Evolutionary conservation across 2,113 vertebrate genomes (phyloP), one percentile per base, ranked within the genome.

Genomic region (Strix aluco): DNA sequence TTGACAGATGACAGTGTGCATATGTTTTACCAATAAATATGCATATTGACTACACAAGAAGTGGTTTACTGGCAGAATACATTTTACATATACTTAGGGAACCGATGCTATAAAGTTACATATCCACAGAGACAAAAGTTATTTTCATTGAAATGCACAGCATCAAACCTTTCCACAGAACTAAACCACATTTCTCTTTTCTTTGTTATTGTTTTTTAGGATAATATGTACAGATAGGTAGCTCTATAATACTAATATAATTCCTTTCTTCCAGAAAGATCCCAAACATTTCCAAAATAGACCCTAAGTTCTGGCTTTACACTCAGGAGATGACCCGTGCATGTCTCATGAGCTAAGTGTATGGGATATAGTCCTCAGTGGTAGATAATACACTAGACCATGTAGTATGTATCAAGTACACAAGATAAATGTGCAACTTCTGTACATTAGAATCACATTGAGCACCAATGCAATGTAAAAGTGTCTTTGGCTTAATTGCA

Each of bases 1-100:
- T 91, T 40, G 87, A 91, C 67, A 96, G 92, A 92, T 91, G 91
- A 96, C 73, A 87, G 81, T 25, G 23, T 83, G 81, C 51, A 34
- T 80, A 84, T 80, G 84, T 90, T 95, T 94, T 91, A 73, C 78
- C 78, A 96, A 95, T 91, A 95, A 95, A 92, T 88, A 90, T 83
- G 94, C 66, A 80, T 88, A 91, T 78, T 91, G 81, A 71, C 62
- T 96, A 70, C 72, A 80, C 42, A 63, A 90, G 55, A 70, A 90
- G 63, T 46, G n/a, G 20, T 85, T 84, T 94, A 82, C 67, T 38
- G 18, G 40, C 81, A 85, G 92, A 95, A 87, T 79, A 81, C 3
- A 0, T 86, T 96, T 94, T 96, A 92, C 92, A n/a, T 90, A 55
- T 44, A 62, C 86, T 95, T 86, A 73, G 58, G 86, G 91, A 86